A percentile compares a stretch with the other conserved stretches of the same genome.
These are phyloP conservation scores for Xestia sexstrigata DNA, from an alignment of 2,888 invertebrate species.

Conservation along the genomic window DNA sequence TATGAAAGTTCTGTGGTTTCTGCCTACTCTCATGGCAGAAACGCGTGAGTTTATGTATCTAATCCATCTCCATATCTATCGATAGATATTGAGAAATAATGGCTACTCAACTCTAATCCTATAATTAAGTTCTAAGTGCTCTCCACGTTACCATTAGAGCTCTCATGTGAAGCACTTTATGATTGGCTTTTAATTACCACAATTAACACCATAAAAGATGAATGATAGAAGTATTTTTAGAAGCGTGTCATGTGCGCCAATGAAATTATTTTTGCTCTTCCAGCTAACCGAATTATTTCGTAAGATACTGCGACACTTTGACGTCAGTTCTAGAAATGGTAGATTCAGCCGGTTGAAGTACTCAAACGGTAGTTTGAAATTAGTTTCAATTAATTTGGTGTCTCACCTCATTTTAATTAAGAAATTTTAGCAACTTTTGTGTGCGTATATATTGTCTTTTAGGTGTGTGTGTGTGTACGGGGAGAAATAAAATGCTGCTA, in stretches of 20 bases:
- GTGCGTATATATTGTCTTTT: too few relatives aligned
- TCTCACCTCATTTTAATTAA: background rate
- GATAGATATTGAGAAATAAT: conserved; percentile 7
- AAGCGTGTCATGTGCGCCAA: background rate
- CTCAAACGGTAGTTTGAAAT: conserved; percentile 4
- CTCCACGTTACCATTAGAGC: conserved; percentile 45
- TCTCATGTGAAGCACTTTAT: conserved; percentile 44
- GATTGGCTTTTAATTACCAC: conserved; percentile 46
- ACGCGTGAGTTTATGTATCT: too few relatives aligned
- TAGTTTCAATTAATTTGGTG: background rate
- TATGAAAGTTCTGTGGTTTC: too few relatives aligned
- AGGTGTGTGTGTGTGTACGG: too few relatives aligned
- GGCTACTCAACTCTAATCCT: conserved; percentile 35
- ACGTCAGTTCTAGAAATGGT: background rate
- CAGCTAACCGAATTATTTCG: conserved; percentile 6
- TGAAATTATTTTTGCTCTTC: conserved; percentile 4
- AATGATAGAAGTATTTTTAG: conserved; percentile 20
- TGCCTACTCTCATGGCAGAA: too few relatives aligned
- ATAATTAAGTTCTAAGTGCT: conserved; percentile 44
- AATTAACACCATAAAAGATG: conserved; percentile 32
- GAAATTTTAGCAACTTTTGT: background rate
- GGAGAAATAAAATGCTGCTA: too few relatives aligned
- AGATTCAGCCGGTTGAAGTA: background rate
- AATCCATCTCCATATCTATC: too few relatives aligned
- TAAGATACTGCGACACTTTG: background rate